Evolutionary conservation across 2,888 invertebrate species (phyloP).

Genomic region (Disparrhopalites patrizii): DNA sequence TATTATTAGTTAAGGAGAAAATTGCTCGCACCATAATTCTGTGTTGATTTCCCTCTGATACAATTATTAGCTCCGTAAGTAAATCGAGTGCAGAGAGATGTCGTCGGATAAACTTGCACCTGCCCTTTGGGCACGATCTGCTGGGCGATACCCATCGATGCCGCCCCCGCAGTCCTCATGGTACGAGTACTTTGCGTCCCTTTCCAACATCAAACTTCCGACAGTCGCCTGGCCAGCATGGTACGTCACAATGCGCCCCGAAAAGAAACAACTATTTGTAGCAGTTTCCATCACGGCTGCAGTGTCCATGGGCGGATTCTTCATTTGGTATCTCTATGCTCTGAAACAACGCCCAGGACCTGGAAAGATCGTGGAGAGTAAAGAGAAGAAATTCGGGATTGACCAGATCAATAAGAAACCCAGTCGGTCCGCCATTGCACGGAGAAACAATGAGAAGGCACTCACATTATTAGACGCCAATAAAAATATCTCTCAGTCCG

Average conservation of each 20-base stretch:
- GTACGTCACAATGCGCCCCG: neutral
- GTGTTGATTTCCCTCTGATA: too few species aligned
- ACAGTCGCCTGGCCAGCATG: neutral
- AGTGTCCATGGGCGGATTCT: neutral
- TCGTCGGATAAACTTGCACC: too few species aligned
- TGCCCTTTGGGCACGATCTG: too few species aligned
- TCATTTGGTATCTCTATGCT: neutral
- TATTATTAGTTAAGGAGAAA: too few species aligned
- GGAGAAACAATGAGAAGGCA: neutral
- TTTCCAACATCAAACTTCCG: neutral
- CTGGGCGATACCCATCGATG: too few species aligned
- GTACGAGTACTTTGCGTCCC: neutral
- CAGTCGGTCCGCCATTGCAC: too few species aligned
- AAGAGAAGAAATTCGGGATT: neutral
- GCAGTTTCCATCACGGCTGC: neutral
- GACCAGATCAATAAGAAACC: neutral
- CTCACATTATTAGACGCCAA: neutral
- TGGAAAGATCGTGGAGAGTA: neutral
- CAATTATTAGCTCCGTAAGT: too few species aligned
- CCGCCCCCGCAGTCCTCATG: too few species aligned
- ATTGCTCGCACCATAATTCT: too few species aligned
- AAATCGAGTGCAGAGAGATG: too few species aligned
- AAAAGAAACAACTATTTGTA: neutral
- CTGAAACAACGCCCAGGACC: neutral
- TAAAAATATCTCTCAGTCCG: slow-evolving; percentile 3